Conservation (phyloP, 2,797 vertebrate genomes). For the Pantherophis alleghaniensis region DNA sequence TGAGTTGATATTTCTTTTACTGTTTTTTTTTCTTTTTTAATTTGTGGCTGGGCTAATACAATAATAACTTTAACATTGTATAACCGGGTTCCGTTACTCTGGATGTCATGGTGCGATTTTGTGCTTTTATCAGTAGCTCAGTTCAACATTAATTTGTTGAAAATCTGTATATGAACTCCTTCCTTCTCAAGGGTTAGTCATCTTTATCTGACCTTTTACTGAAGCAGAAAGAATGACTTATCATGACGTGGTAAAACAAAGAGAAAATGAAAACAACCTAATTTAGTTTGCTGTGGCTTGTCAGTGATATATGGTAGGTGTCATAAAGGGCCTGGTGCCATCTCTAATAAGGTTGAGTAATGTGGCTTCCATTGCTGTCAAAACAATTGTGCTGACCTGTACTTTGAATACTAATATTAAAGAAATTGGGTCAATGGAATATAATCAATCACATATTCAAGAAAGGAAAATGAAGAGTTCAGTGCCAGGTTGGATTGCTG, state of each 20-base stretch:
- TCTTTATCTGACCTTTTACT: slow-evolving; percentile 23
- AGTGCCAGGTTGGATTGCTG: background rate
- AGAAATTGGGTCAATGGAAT: slow-evolving; percentile 28
- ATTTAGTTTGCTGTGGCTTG: slow-evolving; percentile 1
- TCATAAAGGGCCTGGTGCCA: slow-evolving; percentile 4
- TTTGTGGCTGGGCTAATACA: slow-evolving; percentile 30
- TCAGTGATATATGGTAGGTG: background rate
- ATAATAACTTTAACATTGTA: slow-evolving; percentile 22
- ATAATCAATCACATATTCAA: background rate
- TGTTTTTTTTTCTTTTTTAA: slow-evolving; percentile 24
- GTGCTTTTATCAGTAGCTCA: slow-evolving; percentile 17
- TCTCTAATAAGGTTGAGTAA: slow-evolving; percentile 38
- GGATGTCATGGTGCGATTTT: background rate
- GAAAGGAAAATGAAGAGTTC: background rate
- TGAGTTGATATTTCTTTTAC: slow-evolving; percentile 23
- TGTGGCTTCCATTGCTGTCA: slow-evolving; percentile 19
- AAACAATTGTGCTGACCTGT: slow-evolving; percentile 16
- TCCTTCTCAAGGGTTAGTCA: slow-evolving; percentile 32
- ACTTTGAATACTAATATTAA: slow-evolving; percentile 16
- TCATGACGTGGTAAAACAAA: slow-evolving; percentile 33
- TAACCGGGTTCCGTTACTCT: background rate
- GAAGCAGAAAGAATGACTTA: slow-evolving; percentile 22
- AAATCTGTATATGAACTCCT: slow-evolving; percentile 14
- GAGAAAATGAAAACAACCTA: slow-evolving; percentile 23
- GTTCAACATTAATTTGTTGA: slow-evolving; percentile 26